Percentiles rank a stretch among this genome's conserved stretches.
These are phyloP conservation scores for Cotesia congregata DNA, from an alignment of 2,888 invertebrate species.

Conservation along the genomic window DNA sequence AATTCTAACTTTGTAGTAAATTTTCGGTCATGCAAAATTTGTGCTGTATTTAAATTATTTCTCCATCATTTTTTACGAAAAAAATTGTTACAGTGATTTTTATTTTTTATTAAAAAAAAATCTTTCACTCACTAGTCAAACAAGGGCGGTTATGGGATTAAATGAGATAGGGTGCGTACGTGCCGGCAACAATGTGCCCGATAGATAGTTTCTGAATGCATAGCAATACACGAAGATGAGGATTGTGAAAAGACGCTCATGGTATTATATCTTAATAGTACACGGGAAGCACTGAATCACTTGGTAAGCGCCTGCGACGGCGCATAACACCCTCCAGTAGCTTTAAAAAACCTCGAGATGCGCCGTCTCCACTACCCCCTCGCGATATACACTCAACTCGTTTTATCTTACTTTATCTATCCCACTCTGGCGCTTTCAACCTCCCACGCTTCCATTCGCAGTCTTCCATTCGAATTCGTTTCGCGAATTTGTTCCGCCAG, in stretches of 20 bases:
- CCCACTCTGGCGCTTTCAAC: constrained; percentile 33
- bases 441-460: constrained; percentile 44
- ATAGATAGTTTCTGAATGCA: constrained; percentile 57
- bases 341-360: constrained; percentile 30
- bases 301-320: constrained; percentile 37
- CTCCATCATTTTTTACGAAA: not conserved
- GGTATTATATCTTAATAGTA: constrained; percentile 49
- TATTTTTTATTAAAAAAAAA: not conserved
- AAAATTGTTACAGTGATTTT: not conserved
- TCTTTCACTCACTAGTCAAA: constrained; percentile 10
- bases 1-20: too few relatives aligned
- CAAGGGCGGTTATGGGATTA: constrained; percentile 46
- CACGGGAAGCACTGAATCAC: constrained; percentile 48
- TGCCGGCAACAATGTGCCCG: constrained; percentile 60
- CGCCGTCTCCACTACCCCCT: constrained; percentile 35
- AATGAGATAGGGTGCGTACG: constrained; percentile 56
- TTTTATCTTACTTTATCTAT: constrained; percentile 25
- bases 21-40: not conserved
- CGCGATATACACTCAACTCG: constrained; percentile 23
- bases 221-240: constrained; percentile 58
- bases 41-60: not conserved
- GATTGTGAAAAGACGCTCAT: constrained; percentile 62
- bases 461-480: constrained; percentile 42
- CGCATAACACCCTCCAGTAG: constrained; percentile 41
- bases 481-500: constrained; percentile 36